Evolutionary conservation across 2,888 invertebrate species (phyloP), one percentile per base, ranked within the genome.

Genomic region (Amphimallon solstitiale): DNA sequence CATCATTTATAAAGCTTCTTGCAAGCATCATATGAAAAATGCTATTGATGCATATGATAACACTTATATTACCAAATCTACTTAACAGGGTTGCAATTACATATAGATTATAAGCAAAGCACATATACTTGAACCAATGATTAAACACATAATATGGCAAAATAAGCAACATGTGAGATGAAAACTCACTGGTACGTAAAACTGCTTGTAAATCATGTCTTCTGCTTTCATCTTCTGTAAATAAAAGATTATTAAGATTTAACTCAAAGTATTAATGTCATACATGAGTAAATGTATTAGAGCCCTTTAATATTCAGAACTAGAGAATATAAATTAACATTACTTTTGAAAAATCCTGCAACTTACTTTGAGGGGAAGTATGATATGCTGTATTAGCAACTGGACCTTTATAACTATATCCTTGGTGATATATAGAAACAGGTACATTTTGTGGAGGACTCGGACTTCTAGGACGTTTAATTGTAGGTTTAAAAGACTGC

Each of bases 131-230:
- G 7, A 48, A 45, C 21, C 21, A 14, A 23, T 45, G 45, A 45
- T 60, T 35, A 46, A 2, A 15, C 17, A 46, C 19, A 19, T 23
- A 59, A 59, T 23, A 64, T 21, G 38, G 56, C 59, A 46, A 29
- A 17, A 21, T 59, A 59, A 65, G 56, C 59, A 59, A 51, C n/a
- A 38, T 51, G 56, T 65, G 65, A 63, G 65, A 38, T 59, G 68
- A 67, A 68, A 70, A 88, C 91, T 91, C 87, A 92, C 93, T 92
- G 86, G 92, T 92, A 92, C 93, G 93, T 74, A 93, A 88, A 78
- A 93, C 92, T 80, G 92, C 91, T 78, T 92, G 86, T 86, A 91
- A 90, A 81, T 91, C 92, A 80, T 90, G 89, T 80, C 90, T 89
- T 85, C 92, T 89, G 79, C 92, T 89, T 79, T 89, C 89, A 83